phyloP scores from a whole-genome alignment of 2,888 invertebrate genomes.

The Cecidostiba fungosa region DNA sequence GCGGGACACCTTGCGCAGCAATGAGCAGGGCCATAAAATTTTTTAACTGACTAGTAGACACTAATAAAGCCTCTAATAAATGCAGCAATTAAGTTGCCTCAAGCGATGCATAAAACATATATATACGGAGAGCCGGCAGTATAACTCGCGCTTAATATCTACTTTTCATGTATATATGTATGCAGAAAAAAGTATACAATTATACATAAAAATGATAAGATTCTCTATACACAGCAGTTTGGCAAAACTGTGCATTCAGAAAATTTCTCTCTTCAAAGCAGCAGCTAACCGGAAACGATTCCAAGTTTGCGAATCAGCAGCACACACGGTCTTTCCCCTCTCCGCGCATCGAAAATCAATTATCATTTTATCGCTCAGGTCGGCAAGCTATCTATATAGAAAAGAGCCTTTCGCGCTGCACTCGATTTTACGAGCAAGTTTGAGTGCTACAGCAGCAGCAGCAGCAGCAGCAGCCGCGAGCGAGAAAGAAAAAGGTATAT shows the following conservation, averaged over 20 bases:
- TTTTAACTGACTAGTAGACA: background rate
- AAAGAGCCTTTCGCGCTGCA: constrained; percentile 12
- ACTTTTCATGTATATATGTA: no score
- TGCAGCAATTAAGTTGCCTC: background rate
- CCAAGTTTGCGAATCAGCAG: background rate
- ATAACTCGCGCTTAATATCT: no score
- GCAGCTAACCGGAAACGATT: constrained; percentile 46
- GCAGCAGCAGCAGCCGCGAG: constrained; percentile 3
- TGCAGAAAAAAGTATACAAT: no score
- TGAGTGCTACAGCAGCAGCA: constrained; percentile 9
- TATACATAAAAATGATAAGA: no score
- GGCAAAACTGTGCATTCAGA: background rate
- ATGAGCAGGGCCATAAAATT: background rate
- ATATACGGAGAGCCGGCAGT: no score
- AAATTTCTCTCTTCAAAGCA: background rate
- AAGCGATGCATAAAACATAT: background rate
- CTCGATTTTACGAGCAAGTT: constrained; percentile 50
- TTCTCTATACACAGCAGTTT: background rate
- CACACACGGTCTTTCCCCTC: background rate
- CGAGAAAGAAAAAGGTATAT: constrained; percentile 17
- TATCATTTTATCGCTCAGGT: constrained; percentile 59
- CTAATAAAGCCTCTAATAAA: constrained; percentile 6
- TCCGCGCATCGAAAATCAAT: constrained; percentile 56
- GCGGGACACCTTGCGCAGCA: background rate
- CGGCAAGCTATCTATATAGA: constrained; percentile 59